Evolutionary conservation across 1,140 invertebrate genomes (phyloP), one percentile per base, ranked within the genome.

Genomic region (Acromyrmex heyeri): DNA sequence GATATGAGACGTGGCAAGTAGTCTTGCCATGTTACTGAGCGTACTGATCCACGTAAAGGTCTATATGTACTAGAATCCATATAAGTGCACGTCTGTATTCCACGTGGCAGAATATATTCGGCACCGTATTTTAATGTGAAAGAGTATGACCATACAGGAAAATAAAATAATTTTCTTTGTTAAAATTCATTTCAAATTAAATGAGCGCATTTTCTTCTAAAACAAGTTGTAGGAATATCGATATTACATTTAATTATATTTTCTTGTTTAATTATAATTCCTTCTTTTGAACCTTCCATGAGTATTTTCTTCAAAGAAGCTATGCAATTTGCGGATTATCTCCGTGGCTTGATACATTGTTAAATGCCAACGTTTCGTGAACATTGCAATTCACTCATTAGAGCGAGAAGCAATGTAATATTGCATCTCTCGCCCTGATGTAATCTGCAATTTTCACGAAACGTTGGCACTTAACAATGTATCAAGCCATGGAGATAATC

Each of bases 1-100:
- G 3, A 55, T 34, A 70, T 38, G 38, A 81, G 24, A 82, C 18
- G 24, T 30, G 14, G 34, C 53, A 82, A 82, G 67, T 72, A 82
- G 21, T 72, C 65, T n/a, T 59, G 14, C 6, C 21, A 24, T 14
- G 65, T 82, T 82, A 82, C 34, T 59, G 10, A 48, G 18, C 16
- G 10, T 57, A 57, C 78, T 21, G 21, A 21, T 48, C 34, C 34
- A 21, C 78, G 24, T 59, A 48, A 24, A 12, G 18, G 50, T 82
- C 53, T 59, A 73, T 82, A 82, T 59, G 21, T 50, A 18, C 3
- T 53, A 38, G 79, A 82, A 7, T 30, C 67, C 55, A 4, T 73
- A 82, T 12, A 82, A 82, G 24, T 61, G 53, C 64, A 57, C 34
- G 50, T 21, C 34, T 61, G 38, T 61, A 48, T 73, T 59, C 1